Conservation (phyloP, 2,888 invertebrate species). For the Drosophila nigricruria region DNA sequence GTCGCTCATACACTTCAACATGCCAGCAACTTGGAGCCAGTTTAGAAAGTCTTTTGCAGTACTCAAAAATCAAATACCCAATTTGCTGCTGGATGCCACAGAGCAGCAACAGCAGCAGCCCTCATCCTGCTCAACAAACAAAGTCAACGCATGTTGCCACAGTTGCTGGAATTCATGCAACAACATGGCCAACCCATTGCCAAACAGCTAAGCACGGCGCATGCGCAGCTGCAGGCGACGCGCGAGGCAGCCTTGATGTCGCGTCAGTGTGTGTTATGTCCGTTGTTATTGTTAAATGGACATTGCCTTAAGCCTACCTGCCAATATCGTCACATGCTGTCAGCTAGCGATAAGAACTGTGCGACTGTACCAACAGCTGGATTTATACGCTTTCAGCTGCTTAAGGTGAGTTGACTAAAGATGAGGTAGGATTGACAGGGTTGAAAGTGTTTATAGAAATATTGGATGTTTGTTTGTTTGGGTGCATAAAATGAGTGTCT, state of each 20-base stretch:
- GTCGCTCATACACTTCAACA: slow-evolving; percentile 5
- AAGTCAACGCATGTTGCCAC: slow-evolving; percentile 11
- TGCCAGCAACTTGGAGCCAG: slow-evolving; percentile 13
- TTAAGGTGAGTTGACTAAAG: neutral
- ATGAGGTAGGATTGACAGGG: too few species aligned
- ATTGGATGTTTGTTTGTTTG: neutral
- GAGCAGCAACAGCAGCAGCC: neutral
- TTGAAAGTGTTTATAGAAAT: neutral
- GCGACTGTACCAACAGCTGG: slow-evolving; percentile 15
- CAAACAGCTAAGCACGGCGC: neutral
- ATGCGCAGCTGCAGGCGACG: slow-evolving; percentile 9
- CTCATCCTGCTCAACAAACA: slow-evolving; percentile 3
- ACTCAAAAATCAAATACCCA: neutral
- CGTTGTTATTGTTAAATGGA: slow-evolving; percentile 2
- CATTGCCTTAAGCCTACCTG: slow-evolving; percentile 14
- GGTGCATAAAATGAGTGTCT: neutral
- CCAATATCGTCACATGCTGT: slow-evolving; percentile 7
- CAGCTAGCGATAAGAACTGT: neutral
- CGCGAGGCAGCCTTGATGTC: neutral
- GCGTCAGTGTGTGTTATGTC: slow-evolving; percentile 12
- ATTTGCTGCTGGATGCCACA: neutral
- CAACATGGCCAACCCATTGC: neutral
- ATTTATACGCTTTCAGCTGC: slow-evolving; percentile 12
- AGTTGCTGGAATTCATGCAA: slow-evolving; percentile 4
- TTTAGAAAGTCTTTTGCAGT: slow-evolving; percentile 9